Conservation (phyloP, 2,888 invertebrate genomes). For the Macrosiphum euphorbiae region DNA sequence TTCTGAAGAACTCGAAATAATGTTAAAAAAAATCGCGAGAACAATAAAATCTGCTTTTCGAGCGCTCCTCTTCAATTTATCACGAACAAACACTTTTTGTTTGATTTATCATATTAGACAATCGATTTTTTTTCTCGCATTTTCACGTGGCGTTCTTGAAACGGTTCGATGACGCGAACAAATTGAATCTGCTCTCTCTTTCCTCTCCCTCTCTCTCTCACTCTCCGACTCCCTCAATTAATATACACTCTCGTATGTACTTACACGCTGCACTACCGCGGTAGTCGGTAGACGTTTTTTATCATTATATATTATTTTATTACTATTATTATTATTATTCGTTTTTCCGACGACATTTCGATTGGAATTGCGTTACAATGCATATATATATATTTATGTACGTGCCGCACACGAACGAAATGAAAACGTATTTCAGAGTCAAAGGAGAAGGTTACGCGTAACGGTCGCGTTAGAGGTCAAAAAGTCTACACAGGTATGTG, state of each 20-base stretch:
- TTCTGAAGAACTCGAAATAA: neutral
- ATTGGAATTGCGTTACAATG: neutral
- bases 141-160: slow-evolving; percentile 33
- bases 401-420: neutral
- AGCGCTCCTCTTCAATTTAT: neutral
- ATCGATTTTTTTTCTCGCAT: slow-evolving; percentile 4
- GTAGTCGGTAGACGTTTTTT: neutral
- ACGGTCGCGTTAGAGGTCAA: slow-evolving; percentile 41
- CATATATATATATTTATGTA: neutral
- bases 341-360: neutral
- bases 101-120: neutral
- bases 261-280: neutral
- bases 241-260: neutral
- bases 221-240: neutral
- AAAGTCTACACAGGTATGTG: slow-evolving; percentile 7
- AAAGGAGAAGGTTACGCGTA: slow-evolving; percentile 25
- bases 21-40: neutral
- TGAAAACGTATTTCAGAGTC: slow-evolving; percentile 1
- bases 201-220: neutral
- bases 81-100: neutral
- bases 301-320: neutral
- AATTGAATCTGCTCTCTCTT: neutral
- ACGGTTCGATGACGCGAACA: neutral
- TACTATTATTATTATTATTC: neutral
- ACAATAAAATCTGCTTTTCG: neutral